Evolutionary conservation across 2,113 vertebrate genomes (phyloP).

Genomic region (Oxyura jamaicensis): DNA sequence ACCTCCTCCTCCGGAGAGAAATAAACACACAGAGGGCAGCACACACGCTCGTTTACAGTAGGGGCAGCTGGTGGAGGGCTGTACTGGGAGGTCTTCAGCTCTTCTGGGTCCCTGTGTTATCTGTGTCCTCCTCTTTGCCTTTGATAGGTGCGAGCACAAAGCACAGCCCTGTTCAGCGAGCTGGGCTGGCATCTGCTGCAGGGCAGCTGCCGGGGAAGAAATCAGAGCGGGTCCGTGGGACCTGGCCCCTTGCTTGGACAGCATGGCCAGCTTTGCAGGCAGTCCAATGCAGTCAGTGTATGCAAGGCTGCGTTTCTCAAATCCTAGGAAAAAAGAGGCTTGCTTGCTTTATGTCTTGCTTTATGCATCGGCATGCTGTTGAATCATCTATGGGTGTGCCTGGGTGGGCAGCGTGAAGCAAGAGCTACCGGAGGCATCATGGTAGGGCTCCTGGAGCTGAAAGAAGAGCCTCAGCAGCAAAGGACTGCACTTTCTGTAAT

Average conservation of each 20-base stretch:
- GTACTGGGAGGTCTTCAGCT: slow-evolving; percentile 32
- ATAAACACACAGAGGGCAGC: not conserved
- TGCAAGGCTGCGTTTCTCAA: not conserved
- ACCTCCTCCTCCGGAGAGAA: slow-evolving; percentile 35
- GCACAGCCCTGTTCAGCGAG: not conserved
- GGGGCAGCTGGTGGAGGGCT: not conserved
- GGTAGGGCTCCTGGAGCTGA: not conserved
- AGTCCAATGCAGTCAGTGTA: not conserved
- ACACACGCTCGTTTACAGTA: slow-evolving; percentile 28
- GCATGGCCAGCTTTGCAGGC: not conserved
- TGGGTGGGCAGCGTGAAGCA: not conserved
- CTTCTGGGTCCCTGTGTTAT: not conserved
- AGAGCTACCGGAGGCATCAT: not conserved
- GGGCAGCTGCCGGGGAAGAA: not conserved
- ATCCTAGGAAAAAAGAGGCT: not conserved
- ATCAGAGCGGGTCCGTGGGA: not conserved
- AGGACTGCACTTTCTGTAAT: not conserved
- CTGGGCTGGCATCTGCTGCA: not conserved
- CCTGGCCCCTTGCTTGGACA: not conserved
- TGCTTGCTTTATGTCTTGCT: not conserved
- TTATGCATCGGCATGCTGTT: not conserved
- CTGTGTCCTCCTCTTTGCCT: not conserved
- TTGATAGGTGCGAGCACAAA: not conserved
- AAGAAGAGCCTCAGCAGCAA: not conserved
- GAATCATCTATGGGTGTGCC: not conserved